Evolutionary conservation across 2,797 vertebrate species (phyloP).

Genomic region (Syndactyla subalaris): DNA sequence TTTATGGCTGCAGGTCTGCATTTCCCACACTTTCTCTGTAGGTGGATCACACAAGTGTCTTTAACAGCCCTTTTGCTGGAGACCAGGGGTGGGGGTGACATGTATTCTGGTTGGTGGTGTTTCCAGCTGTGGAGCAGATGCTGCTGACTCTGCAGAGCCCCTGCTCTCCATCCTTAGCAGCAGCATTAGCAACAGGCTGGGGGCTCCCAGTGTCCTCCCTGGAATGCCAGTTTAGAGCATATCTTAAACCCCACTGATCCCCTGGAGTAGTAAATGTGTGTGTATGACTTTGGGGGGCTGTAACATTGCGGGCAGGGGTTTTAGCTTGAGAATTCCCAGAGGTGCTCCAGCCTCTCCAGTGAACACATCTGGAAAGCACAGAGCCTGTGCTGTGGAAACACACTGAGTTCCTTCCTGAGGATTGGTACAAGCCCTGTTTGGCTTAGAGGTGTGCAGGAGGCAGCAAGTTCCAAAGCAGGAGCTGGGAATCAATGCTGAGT

Average conservation of each 20-base stretch:
- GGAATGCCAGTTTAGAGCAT: neutral
- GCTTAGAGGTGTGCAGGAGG: neutral
- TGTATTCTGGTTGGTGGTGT: accelerated
- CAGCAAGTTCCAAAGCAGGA: neutral
- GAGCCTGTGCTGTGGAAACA: accelerated
- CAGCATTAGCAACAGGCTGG: neutral
- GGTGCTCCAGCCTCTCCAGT: too few species aligned
- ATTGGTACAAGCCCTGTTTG: neutral
- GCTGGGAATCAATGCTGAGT: neutral
- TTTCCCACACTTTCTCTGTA: neutral
- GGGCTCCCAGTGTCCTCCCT: neutral
- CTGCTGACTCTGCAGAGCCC: neutral
- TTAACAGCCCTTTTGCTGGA: neutral
- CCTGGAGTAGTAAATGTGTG: accelerated
- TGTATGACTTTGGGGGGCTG: neutral
- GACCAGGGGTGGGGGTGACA: neutral
- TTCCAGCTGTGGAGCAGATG: neutral
- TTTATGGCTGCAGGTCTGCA: accelerated
- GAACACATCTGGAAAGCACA: accelerated
- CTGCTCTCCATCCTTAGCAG: neutral
- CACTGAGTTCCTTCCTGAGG: neutral
- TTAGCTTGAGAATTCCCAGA: neutral
- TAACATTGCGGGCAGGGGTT: neutral
- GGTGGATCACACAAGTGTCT: neutral
- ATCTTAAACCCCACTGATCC: neutral